phyloP scores from a whole-genome alignment of 2,113 vertebrate species.

The Takifugu flavidus region DNA sequence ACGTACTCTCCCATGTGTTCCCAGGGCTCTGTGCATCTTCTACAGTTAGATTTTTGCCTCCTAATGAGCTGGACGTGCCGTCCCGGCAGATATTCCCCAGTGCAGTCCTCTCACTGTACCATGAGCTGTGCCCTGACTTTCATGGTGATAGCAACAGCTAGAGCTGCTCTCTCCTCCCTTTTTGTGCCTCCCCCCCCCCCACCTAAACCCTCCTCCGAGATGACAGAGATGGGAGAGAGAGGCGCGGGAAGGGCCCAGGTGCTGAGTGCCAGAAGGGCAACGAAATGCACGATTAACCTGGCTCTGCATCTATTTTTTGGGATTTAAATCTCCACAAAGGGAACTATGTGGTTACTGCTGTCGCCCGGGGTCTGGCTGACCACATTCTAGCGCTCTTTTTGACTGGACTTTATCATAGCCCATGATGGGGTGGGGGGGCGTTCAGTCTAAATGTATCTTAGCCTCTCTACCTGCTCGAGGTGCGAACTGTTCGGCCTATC shows the following conservation, averaged over 20 bases:
- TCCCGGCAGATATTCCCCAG: slow-evolving; percentile 56
- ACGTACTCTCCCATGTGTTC: slow-evolving; percentile 48
- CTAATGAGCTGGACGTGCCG: slow-evolving; percentile 53
- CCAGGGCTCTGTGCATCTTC: slow-evolving; percentile 36
- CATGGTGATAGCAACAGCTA: slow-evolving; percentile 63
- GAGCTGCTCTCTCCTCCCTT: slow-evolving; percentile 70
- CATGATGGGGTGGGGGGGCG: no score
- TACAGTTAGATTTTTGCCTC: slow-evolving; percentile 45
- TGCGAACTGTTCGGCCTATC: slow-evolving; percentile 32
- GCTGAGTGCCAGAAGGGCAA: slow-evolving; percentile 52
- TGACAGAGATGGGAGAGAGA: slow-evolving; percentile 50
- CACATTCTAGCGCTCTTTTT: no score
- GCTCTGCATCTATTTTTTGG: neutral
- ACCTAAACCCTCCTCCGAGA: slow-evolving; percentile 17
- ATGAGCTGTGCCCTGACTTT: slow-evolving; percentile 64
- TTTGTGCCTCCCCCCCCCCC: slow-evolving; percentile 55
- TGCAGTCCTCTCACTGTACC: slow-evolving; percentile 52
- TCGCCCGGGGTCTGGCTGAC: no score
- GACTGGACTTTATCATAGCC: no score
- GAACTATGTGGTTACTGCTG: neutral
- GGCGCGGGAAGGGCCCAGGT: slow-evolving; percentile 38
- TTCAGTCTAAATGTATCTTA: neutral
- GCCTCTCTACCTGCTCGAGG: slow-evolving; percentile 19
- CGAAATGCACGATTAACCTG: slow-evolving; percentile 30
- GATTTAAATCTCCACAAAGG: slow-evolving; percentile 4